Evolutionary conservation across 2,113 vertebrate species (phyloP), one percentile per base, ranked within the genome.

Genomic region (Pungitius pungitius): DNA sequence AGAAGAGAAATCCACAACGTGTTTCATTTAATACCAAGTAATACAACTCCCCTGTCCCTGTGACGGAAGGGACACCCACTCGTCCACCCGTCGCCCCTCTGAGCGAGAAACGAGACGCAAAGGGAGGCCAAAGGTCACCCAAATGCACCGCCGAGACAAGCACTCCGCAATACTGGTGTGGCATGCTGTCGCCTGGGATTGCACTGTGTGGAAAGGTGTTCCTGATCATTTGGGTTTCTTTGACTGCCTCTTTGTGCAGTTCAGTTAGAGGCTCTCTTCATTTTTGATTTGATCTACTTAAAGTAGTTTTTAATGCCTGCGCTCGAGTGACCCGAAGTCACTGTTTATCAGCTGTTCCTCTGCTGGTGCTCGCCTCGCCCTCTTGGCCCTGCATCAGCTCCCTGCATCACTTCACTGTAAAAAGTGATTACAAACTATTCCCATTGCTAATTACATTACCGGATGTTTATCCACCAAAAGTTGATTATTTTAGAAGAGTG

Each of bases 381-480:
- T n/a, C 11, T 18, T n/a, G 52, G 10, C 40, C 10, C n/a, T 54
- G 39, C 33, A 70, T 58, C 51, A 65, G 49, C 68, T 74, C 73
- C 49, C 76, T 75, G 59, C 45, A 73, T 51, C n/a, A 39, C 73
- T 84, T 84, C 45, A 82, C 40, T 75, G 51, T 82, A 52, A 77
- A 58, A 69, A 20, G 40, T 68, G n/a, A 68, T 81, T 85, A 78
- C n/a, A 59, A 73, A 75, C 51, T 67, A 75, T 57, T 90, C 84
- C 75, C 76, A 64, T 69, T 79, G 71, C 77, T 89, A 84, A 77
- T 91, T 86, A 85, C 80, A 45, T 56, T 57, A 42, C 59, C 64
- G 68, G 77, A 82, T 75, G 69, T 88, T 89, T 87, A 75, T 85
- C 69, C 75, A 59, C 73, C 40, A 88, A 76, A 80, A 81, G 33